phyloP scores from a whole-genome alignment of 2,113 vertebrate genomes.

The Pollimyrus isidori region DNA sequence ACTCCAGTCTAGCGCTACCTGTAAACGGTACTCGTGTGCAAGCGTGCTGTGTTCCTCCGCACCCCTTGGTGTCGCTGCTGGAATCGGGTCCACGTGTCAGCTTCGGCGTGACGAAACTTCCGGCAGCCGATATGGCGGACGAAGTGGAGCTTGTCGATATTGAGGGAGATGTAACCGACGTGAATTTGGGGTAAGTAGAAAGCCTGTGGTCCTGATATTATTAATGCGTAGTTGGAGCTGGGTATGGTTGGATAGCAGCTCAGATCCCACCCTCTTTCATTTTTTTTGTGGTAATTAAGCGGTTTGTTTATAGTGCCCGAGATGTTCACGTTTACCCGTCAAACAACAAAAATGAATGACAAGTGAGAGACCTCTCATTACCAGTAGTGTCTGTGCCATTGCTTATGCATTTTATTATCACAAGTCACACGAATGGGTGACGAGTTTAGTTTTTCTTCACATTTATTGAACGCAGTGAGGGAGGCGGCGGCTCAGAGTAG shows the following conservation, averaged over 20 bases:
- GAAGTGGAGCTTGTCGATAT: slow-evolving; percentile 83
- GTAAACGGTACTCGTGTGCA: not conserved
- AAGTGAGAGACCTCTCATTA: not conserved
- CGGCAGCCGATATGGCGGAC: slow-evolving; percentile 60
- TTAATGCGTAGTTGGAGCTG: not conserved
- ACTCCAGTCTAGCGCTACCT: not conserved
- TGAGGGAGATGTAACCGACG: slow-evolving; percentile 72
- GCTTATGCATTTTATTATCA: not conserved
- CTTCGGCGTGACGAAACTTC: not conserved
- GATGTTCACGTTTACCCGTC: not conserved
- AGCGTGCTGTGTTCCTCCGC: not conserved
- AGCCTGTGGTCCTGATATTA: not conserved
- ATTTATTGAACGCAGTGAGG: not conserved
- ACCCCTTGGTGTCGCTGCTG: not conserved
- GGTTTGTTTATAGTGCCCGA: not conserved
- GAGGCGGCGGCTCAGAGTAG: not conserved
- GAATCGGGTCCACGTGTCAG: not conserved
- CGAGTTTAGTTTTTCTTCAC: not conserved
- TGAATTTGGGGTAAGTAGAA: slow-evolving; percentile 37
- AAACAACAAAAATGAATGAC: not conserved
- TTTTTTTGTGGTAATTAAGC: not conserved
- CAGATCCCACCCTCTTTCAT: not conserved
- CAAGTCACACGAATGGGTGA: not conserved
- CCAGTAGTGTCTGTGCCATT: not conserved
- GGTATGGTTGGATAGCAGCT: not conserved